These are phyloP conservation scores for Scaeva pyrastri DNA, from an alignment of 2,888 invertebrate genomes.

Conservation along the genomic window DNA sequence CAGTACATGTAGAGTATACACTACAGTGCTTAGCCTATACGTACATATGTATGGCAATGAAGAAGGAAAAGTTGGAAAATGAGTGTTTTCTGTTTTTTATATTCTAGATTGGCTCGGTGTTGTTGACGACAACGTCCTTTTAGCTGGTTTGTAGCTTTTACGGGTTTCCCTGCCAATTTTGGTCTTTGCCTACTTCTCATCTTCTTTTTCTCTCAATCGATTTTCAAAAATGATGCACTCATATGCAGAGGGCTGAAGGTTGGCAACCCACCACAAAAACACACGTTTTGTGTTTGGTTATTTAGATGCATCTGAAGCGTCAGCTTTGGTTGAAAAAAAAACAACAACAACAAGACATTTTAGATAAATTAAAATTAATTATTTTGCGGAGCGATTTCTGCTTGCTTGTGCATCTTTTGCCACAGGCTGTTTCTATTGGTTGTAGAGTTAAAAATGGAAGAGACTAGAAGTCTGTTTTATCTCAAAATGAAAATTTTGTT, in stretches of 20 bases:
- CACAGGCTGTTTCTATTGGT: conserved; percentile 12
- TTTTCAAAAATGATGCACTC: conserved; percentile 27
- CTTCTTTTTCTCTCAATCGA: conserved; percentile 22
- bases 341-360: neutral
- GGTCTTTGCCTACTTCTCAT: conserved; percentile 9
- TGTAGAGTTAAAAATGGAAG: neutral
- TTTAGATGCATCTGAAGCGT: conserved; percentile 9
- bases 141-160: conserved; percentile 3
- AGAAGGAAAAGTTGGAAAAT: conserved; percentile 12
- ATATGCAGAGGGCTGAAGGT: conserved; percentile 24
- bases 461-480: conserved; percentile 27
- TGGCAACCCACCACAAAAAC: conserved; percentile 28
- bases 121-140: conserved; percentile 20
- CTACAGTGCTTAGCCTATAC: neutral
- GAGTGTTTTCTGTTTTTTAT: conserved; percentile 16
- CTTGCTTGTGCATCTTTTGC: conserved; percentile 40
- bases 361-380: conserved; percentile 60
- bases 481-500: conserved; percentile 36
- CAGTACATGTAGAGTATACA: too few species aligned
- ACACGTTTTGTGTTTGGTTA: conserved; percentile 29
- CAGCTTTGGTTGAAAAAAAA: conserved; percentile 1
- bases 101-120: conserved; percentile 27
- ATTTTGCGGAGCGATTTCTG: conserved; percentile 45
- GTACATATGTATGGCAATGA: neutral
- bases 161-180: conserved; percentile 41